Evolutionary conservation across 2,113 vertebrate genomes (phyloP).

Genomic region (Gymnocephalus cernua): DNA sequence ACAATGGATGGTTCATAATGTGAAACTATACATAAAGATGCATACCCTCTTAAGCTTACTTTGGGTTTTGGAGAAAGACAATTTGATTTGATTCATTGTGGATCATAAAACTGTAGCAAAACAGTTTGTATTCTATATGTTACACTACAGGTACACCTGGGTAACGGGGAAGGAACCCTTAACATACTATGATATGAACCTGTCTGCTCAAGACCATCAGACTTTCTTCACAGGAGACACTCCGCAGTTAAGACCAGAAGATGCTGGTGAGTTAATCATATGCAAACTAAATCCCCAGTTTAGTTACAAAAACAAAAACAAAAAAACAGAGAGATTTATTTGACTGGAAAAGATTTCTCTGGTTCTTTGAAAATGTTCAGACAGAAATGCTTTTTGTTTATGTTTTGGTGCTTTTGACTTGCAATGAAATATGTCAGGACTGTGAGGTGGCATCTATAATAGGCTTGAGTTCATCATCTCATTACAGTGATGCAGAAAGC

Average conservation of each 20-base stretch:
- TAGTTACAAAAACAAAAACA: not conserved
- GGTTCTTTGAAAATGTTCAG: not conserved
- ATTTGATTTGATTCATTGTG: not conserved
- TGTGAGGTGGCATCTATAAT: conserved; percentile 28
- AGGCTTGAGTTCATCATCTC: conserved; percentile 56
- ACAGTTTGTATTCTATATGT: not conserved
- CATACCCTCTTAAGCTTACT: not conserved
- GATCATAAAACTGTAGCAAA: not conserved
- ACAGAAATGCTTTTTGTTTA: not conserved
- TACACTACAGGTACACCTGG: conserved; percentile 92
- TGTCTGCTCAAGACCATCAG: conserved; percentile 98
- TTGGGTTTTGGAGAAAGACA: not conserved
- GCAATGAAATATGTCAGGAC: not conserved
- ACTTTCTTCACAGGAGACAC: conserved; percentile 98
- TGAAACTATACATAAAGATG: not conserved
- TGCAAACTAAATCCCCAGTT: not conserved
- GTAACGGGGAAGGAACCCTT: conserved; percentile 98
- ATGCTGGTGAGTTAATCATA: conserved; percentile 86
- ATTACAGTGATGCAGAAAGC: conserved; percentile 97
- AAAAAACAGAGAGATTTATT: not conserved
- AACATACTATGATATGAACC: conserved; percentile 99
- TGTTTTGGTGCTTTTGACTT: not conserved
- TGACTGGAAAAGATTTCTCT: not conserved
- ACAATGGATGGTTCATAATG: not conserved
- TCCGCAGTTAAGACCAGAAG: conserved; percentile 92